Evolutionary conservation across 2,797 vertebrate genomes (phyloP).

Genomic region (Threskiornis aethiopicus): DNA sequence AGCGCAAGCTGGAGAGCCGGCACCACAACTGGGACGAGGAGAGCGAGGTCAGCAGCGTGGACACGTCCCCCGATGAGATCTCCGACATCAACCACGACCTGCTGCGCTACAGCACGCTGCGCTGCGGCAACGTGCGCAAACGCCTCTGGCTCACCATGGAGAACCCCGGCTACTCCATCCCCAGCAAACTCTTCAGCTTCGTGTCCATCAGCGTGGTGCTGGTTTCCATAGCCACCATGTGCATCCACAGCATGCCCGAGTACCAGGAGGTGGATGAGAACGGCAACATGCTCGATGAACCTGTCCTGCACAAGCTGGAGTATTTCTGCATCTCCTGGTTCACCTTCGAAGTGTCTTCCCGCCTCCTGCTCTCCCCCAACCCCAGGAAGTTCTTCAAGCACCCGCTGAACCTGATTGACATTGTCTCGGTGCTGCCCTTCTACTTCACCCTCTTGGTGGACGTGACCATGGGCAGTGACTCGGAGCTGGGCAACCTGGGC

Average conservation of each 20-base stretch:
- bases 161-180: constrained; percentile 96
- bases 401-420: constrained; percentile 93
- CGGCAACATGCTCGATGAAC: constrained; percentile 79
- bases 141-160: constrained; percentile 97
- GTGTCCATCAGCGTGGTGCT: constrained; percentile 92
- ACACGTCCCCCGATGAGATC: constrained; percentile 92
- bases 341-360: constrained; percentile 92
- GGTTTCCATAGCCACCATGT: constrained; percentile 91
- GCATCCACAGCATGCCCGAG: constrained; percentile 95
- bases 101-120: constrained; percentile 84
- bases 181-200: constrained; percentile 95
- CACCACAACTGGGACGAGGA: constrained; percentile 93
- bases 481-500: constrained; percentile 86
- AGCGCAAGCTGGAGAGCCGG: constrained; percentile 88
- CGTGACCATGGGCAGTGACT: constrained; percentile 77
- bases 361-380: constrained; percentile 92
- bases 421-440: constrained; percentile 91
- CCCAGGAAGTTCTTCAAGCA: constrained; percentile 89
- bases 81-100: constrained; percentile 91
- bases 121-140: constrained; percentile 85
- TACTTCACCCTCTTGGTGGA: constrained; percentile 91
- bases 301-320: constrained; percentile 85
- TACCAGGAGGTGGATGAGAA: constrained; percentile 85
- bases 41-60: constrained; percentile 92
- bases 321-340: constrained; percentile 97